Evolutionary conservation across 2,113 vertebrate species (phyloP), one percentile per base, ranked within the genome.

Genomic region (Neoarius graeffei): DNA sequence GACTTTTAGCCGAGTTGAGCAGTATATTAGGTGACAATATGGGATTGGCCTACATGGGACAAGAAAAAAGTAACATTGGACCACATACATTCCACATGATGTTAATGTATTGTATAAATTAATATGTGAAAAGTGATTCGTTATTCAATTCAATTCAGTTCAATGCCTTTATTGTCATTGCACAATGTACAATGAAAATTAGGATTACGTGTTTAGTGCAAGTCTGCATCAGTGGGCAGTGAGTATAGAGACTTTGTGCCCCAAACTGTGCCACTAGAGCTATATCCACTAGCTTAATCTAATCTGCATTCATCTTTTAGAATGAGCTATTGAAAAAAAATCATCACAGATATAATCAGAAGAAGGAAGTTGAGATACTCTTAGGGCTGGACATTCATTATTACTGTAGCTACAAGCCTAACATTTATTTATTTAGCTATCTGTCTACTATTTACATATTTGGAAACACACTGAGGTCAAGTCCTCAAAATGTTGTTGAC

Each of bases 21-120:
- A 95, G 91, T 82, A 93, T 62, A 5, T 91, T 93, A 85, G 95
- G 94, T 4, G 95, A 93, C 91, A 96, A 84, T 20, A 95, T 91
- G 3, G 95, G 94, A 90, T 95, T 96, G 84, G 95, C 95, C 95
- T 96, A 88, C 56, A 90, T 86, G 62, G 66, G 48, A 79, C 56
- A 76, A 69, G 30, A 79, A 71, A 56, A 74, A 42, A 83, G 23
- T 6, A 42, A 82, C 30, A 82, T 14, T 80, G n/a, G 14, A 80
- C 76, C 14, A 80, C 11, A 52, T n/a, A 52, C 20, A 77, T 52
- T 52, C 11, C 48, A 52, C 76, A 80, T 52, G 4, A 52, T 56
- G 25, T 27, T 56, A 15, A 80, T n/a, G 2, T 79, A 56, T 79
- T 79, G 23, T 79, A 56, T 79, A 2, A 56, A 52, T 48, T 20